These are phyloP conservation scores for Halcyon malimbica DNA, from an alignment of 2,113 vertebrate genomes.

Conservation along the genomic window DNA sequence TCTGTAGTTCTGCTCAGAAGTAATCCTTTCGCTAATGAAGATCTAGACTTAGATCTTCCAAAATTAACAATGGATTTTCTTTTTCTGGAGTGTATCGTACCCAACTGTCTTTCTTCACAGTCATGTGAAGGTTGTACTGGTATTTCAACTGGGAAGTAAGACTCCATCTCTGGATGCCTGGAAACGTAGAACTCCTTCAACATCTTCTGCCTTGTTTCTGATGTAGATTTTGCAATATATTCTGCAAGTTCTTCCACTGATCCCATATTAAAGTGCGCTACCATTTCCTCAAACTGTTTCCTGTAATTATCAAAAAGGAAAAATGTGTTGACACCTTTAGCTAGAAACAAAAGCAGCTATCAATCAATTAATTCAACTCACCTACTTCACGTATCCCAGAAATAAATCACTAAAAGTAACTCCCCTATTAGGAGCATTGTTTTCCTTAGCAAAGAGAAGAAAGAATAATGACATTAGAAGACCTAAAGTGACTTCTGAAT, in stretches of 20 bases:
- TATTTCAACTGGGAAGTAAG: slow-evolving; percentile 59
- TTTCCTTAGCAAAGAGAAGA: neutral
- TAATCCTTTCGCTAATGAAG: neutral
- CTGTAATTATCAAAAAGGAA: slow-evolving; percentile 73
- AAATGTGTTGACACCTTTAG: neutral
- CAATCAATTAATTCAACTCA: neutral
- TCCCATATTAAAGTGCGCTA: slow-evolving; percentile 75
- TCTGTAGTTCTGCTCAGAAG: neutral
- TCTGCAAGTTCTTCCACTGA: slow-evolving; percentile 81
- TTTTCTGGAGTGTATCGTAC: neutral
- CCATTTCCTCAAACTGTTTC: slow-evolving; percentile 90
- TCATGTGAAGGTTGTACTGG: neutral
- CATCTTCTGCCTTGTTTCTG: slow-evolving; percentile 81
- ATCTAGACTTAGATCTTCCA: neutral
- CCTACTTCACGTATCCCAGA: neutral
- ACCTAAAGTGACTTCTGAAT: neutral
- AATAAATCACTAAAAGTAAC: neutral
- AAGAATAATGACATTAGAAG: neutral
- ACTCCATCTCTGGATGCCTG: slow-evolving; percentile 76
- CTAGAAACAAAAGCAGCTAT: neutral
- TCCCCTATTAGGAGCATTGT: neutral
- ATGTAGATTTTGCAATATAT: slow-evolving; percentile 75
- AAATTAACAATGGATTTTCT: slow-evolving; percentile 12
- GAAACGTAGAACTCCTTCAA: slow-evolving; percentile 83
- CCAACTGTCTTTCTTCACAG: neutral